Base-by-base conservation (phyloP, 2,888 invertebrate species). In the Pyrochroa serraticornis region DNA sequence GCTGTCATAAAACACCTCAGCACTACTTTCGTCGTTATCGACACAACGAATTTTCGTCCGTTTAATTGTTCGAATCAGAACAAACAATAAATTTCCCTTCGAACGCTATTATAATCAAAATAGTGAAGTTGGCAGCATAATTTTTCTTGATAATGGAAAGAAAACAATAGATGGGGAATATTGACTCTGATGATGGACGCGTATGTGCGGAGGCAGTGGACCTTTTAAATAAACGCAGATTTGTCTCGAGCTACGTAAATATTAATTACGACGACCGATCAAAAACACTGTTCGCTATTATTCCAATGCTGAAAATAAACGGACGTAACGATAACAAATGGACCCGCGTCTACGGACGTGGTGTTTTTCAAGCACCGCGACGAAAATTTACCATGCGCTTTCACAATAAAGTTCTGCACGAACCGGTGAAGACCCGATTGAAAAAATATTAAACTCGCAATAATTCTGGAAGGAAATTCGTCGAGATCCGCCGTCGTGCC, bases 281-380 rank as follows among this genome's bases (percentile, higher is more conserved):
- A 60, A 60, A 60, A 60, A 60, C 60, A 60, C 52, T 60, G 60
- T 60, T 43, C 52, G 60, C 45, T 53, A 54, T 54, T 56, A 60
- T 60, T 56, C 38, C 56, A 56, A 60, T 51, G 52, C 39, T 56
- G 47, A 56, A 60, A 55, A 60, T 60, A 55, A 60, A 60, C 56
- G 59, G 37, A 59, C 50, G 54, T 54, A 46, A 55, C 50, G 54
- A 59, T 59, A 59, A 55, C 54, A 59, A 59, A 59, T 55, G 59
- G 54, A 54, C 49, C 42, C 54, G 44, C 48, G 53, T 53, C 53
- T 53, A 53, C 43, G 58, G 50, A 58, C 49, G 45, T 39, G 42
- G 49, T 54, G 54, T 59, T 59, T 59, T 59, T 59, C 59, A 54
- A 59, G 59, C 50, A 53, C 22, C 22, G 22, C 22, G 22, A 22